Base-by-base conservation (phyloP, 2,888 invertebrate genomes). In the Cerceris rybyensis region DNA sequence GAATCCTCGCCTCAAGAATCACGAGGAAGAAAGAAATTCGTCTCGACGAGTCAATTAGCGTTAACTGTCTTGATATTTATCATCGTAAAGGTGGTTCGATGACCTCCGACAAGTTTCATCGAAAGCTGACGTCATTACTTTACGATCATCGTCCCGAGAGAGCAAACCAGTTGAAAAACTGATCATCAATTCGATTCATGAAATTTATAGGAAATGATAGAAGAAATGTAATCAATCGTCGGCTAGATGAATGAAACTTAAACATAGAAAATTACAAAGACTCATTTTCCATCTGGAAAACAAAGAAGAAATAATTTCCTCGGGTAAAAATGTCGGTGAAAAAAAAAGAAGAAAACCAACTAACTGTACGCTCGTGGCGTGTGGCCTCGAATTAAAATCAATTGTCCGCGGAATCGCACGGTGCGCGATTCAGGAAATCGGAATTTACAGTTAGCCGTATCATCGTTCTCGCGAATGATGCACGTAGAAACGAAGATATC, bases 301-400 rank as follows among this genome's bases (percentile, higher is more conserved):
- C 49, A 0, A 11, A 4, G 63, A 58, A 39, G 16, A 63, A 28
- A 28, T 28, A 28, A 28, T 28, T 28, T 28, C 28, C 28, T 28
- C 28, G 28, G 1, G 28, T 28, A 28, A 28, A 28, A 28, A 28
- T 28, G 28, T 28, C 4, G 28, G 28, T 52, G 5, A 7, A 14
- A 39, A 16, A 8, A n/a, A 42, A 50, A 55, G 1, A 57, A 41
- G 14, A 17, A 11, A 41, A 59, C 16, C 49, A 63, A 14, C 49
- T 65, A 74, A 80, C 71, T 72, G 66, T 57, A 66, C 43, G 28
- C 60, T 63, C 65, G 80, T 70, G 70, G 78, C 75, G 70, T 57
- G 43, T 59, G 84, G 46, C 84, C 84, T 85, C 79, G 83, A 83
- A 83, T 85, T 84, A 85, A 61, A 75, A 69, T 54, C 70, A 61